Base-by-base conservation (phyloP, 1,140 invertebrate species). In the Pseudomyrmex pallidus region DNA sequence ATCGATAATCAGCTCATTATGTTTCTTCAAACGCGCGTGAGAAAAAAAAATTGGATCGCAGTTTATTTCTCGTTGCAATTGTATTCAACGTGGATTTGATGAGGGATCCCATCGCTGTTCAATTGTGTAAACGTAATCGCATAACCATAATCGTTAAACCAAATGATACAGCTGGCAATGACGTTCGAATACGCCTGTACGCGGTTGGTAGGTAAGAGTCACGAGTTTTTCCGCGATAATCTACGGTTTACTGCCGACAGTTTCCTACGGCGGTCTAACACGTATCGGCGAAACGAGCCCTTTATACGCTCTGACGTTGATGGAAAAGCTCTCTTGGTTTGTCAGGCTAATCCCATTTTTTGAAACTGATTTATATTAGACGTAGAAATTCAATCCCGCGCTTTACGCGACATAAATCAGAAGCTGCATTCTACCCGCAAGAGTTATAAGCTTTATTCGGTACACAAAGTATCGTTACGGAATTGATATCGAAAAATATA, bases 321-420 rank as follows among this genome's bases (percentile, higher is more conserved):
- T 68, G 74, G 82, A 84, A 46, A 64, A 61, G 25, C 64, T 82
- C 20, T 57, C 67, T 48, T 67, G 74, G 20, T 57, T 72, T 46
- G 66, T 80, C 76, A 72, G 20, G 22, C 22, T 46, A 50, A 72
- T 80, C 12, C 44, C 12, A 80, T 80, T 80, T 80, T 52, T 80
- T 80, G 64, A 72, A 12, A 72, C 52, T 80, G 76, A 80, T 80
- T 80, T 80, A 70, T 80, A 80, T 80, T 72, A 80, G 66, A 72
- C 66, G 46, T 20, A 50, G 20, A 59, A 54, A 70, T 78, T 59
- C 44, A 72, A 72, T 72, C 59, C 10, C 17, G 12, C 15, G 20
- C 20, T 78, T 57, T 70, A 68, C 20, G 76, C 10, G 54, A 80
- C 56, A 59, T 80, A 72, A 72, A 80, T 80, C 66, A 78, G 44